Evolutionary conservation across 2,797 vertebrate species (phyloP).

Genomic region (Alca torda): DNA sequence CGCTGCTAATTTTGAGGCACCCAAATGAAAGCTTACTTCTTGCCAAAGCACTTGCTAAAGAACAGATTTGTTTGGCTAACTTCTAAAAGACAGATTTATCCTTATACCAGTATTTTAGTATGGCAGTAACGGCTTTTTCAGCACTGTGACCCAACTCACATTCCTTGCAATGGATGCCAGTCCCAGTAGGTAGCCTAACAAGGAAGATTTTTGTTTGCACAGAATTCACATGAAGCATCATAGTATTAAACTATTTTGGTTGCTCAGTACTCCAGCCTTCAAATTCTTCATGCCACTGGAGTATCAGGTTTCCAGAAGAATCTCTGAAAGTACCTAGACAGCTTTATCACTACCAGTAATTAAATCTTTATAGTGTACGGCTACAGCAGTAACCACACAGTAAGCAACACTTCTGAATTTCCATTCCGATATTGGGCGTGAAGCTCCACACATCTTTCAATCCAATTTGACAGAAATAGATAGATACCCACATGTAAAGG

Average conservation of each 20-base stretch:
- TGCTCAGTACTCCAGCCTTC: background rate
- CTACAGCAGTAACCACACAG: slow-evolving; percentile 8
- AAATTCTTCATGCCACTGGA: background rate
- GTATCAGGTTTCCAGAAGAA: background rate
- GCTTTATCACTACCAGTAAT: slow-evolving; percentile 18
- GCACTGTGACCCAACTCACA: background rate
- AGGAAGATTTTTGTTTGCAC: background rate
- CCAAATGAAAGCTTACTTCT: slow-evolving; percentile 46
- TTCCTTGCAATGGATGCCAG: background rate
- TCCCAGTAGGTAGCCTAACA: background rate
- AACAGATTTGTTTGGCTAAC: slow-evolving; percentile 62
- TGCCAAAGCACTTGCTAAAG: slow-evolving; percentile 44
- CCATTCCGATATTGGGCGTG: background rate
- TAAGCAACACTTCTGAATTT: background rate
- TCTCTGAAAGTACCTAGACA: background rate
- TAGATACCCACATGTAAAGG: background rate
- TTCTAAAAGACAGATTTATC: slow-evolving; percentile 51
- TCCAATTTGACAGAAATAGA: background rate
- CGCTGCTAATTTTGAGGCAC: slow-evolving; percentile 28
- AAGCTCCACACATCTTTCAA: background rate
- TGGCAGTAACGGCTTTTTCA: background rate
- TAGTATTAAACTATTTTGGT: background rate
- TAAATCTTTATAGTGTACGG: background rate
- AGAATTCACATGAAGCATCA: background rate
- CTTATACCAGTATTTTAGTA: background rate